A percentile compares a stretch with the other conserved stretches of the same genome.
Conservation (phyloP, 2,888 invertebrate species). For the Mythimna ferrago region DNA sequence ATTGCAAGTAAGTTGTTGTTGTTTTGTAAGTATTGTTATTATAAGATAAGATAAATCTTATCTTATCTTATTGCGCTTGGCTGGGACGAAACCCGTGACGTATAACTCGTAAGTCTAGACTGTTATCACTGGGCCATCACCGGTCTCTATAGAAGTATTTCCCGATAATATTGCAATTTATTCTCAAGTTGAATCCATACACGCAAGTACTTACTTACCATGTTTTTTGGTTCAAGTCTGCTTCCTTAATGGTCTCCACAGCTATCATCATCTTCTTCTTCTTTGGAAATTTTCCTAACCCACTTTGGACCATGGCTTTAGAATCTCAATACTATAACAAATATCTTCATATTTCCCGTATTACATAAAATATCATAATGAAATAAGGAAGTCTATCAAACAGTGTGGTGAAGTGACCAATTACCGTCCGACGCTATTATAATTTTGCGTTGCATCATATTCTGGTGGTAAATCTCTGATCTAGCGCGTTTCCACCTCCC, state of each 20-base stretch:
- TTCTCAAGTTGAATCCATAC: too few species aligned
- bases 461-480: constrained; percentile 55
- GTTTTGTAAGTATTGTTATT: too few species aligned
- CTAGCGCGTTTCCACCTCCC: constrained; percentile 59
- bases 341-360: constrained; percentile 15
- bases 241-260: too few species aligned
- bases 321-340: not conserved
- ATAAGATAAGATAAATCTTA: too few species aligned
- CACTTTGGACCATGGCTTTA: not conserved
- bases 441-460: constrained; percentile 58
- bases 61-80: too few species aligned
- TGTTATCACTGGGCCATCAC: too few species aligned
- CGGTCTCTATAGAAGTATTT: not conserved
- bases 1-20: too few species aligned
- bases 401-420: constrained; percentile 44
- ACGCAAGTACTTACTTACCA: too few species aligned
- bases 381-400: constrained; percentile 34
- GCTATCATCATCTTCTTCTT: too few species aligned
- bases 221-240: too few species aligned
- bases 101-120: too few species aligned
- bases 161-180: not conserved
- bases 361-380: constrained; percentile 20
- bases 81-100: too few species aligned
- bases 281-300: not conserved
- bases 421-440: constrained; percentile 44